A percentile compares a stretch with the other conserved stretches of the same genome.
phyloP scores from a whole-genome alignment of 92 coral and sea anemone genomes.

The Phymanthus crucifer region DNA sequence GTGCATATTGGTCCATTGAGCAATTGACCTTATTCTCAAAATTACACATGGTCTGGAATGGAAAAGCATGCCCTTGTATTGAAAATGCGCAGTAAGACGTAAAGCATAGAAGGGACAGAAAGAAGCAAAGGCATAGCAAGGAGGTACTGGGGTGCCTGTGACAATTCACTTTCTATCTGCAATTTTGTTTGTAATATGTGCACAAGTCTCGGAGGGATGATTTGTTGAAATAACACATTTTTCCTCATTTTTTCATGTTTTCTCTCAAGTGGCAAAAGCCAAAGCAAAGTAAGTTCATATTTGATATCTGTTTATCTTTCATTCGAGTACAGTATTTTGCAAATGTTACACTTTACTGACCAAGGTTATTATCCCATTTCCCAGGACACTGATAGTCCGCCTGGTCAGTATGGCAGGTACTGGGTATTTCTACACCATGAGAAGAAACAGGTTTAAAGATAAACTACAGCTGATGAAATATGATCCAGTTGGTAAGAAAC shows the following conservation, averaged over 20 bases:
- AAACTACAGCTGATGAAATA: conserved; percentile 92
- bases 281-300: conserved; percentile 98
- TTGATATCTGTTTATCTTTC: not conserved
- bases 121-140: too few relatives aligned
- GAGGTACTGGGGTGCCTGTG: too few relatives aligned
- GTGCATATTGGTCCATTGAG: too few relatives aligned
- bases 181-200: not conserved
- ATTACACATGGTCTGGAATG: too few relatives aligned
- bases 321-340: not conserved
- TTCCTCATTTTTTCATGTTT: not conserved
- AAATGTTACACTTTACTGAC: not conserved
- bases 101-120: too few relatives aligned
- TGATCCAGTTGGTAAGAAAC: conserved; percentile 90
- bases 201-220: not conserved
- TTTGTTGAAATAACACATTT: not conserved
- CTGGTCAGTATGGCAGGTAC: conserved; percentile 98
- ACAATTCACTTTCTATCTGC: not conserved
- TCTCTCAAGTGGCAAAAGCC: conserved; percentile 86
- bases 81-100: too few relatives aligned
- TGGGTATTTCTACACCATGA: conserved; percentile 95
- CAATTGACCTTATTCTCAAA: too few relatives aligned
- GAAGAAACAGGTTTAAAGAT: conserved; percentile 84
- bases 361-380: not conserved
- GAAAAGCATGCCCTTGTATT: too few relatives aligned
- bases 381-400: conserved; percentile 81